phyloP scores from a whole-genome alignment of 2,888 invertebrate genomes.

The Epicampocera succincta region DNA sequence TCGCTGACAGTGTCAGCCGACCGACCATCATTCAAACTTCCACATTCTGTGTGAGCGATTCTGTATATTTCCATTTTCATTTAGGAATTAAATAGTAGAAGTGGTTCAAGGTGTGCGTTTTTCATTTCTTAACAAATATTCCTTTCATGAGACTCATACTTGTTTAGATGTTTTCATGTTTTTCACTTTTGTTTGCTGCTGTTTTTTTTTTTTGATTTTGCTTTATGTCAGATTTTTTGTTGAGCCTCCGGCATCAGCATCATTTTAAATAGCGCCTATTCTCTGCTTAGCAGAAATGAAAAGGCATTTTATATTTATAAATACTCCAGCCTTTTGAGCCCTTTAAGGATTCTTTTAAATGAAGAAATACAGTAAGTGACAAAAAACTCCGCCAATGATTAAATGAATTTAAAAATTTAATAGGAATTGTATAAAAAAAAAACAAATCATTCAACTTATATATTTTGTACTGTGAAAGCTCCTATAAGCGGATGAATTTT shows the following conservation, averaged over 20 bases:
- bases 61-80: constrained; percentile 32
- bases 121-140: not conserved
- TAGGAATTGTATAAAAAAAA: no score
- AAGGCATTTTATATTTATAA: constrained; percentile 47
- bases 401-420: no score
- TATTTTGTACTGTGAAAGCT: no score
- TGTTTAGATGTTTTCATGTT: constrained; percentile 15
- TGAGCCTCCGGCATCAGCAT: constrained; percentile 52
- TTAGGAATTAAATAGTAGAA: constrained; percentile 46
- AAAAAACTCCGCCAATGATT: not conserved
- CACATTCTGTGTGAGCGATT: constrained; percentile 5
- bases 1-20: constrained; percentile 32
- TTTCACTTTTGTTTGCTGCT: constrained; percentile 3
- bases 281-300: constrained; percentile 31
- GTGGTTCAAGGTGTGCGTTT: constrained; percentile 56
- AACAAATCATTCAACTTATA: no score
- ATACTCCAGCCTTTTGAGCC: constrained; percentile 17
- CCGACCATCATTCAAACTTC: constrained; percentile 27
- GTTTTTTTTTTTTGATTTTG: not conserved
- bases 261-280: constrained; percentile 52
- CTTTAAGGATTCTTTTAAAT: constrained; percentile 15
- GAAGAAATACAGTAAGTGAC: not conserved
- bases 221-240: constrained; percentile 39
- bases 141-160: constrained; percentile 3
- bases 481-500: no score